A percentile compares a stretch with the other conserved stretches of the same genome.
phyloP scores from a whole-genome alignment of 35 echinoderm and acorn worm genomes.

The Hemicentrotus pulcherrimus region DNA sequence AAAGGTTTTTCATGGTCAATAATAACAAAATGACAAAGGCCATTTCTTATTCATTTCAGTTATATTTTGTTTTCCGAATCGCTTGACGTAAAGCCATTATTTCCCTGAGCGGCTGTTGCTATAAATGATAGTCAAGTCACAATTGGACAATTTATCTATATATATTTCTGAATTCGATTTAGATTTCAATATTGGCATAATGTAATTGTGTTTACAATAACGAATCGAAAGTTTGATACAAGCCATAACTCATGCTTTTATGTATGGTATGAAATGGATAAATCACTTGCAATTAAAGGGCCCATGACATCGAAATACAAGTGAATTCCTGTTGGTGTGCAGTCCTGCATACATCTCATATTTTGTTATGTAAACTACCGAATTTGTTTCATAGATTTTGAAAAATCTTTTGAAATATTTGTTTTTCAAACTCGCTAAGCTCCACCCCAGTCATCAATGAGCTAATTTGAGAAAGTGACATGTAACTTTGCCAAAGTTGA shows the following conservation, averaged over 20 bases:
- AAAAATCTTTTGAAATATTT: too few relatives aligned
- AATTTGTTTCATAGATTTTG: too few relatives aligned
- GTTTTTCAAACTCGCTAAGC: too few relatives aligned
- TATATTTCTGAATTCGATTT: background rate
- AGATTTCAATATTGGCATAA: background rate
- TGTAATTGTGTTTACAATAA: background rate
- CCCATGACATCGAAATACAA: too few relatives aligned
- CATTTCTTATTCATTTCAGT: background rate
- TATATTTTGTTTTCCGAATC: background rate
- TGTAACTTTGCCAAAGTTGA: too few relatives aligned
- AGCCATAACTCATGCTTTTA: background rate
- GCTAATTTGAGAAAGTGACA: too few relatives aligned
- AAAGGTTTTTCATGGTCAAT: background rate
- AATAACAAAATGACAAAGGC: background rate
- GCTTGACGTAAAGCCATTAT: background rate
- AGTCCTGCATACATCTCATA: too few relatives aligned
- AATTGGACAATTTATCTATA: background rate
- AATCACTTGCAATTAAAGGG: background rate
- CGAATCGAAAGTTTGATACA: background rate
- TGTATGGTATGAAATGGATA: background rate
- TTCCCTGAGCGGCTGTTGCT: background rate
- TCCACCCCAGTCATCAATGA: too few relatives aligned
- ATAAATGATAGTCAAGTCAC: background rate
- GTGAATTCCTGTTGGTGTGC: too few relatives aligned
- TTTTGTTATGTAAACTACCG: too few relatives aligned